These are phyloP conservation scores for Isichthys henryi DNA, from an alignment of 2,113 vertebrate genomes.

Conservation along the genomic window DNA sequence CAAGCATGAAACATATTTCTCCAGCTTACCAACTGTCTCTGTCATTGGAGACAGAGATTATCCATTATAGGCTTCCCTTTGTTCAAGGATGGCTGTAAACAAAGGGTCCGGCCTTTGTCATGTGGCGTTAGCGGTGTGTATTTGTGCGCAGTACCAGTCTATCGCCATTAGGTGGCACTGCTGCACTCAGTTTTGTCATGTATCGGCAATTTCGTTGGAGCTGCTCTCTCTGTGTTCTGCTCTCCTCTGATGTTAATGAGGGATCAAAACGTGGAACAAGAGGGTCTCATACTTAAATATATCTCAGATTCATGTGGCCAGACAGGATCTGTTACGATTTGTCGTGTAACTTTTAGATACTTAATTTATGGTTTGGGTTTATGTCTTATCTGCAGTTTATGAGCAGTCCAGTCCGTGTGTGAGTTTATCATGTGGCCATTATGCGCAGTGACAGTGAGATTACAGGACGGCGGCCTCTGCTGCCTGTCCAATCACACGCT, in stretches of 20 bases:
- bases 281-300: neutral
- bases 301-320: neutral
- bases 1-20: constrained; percentile 30
- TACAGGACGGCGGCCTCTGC: neutral
- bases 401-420: neutral
- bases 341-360: neutral
- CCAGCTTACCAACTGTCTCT: constrained; percentile 9
- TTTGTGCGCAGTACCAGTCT: constrained; percentile 43
- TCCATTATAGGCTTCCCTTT: constrained; percentile 42
- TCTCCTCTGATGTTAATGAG: neutral
- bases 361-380: neutral
- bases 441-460: neutral
- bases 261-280: neutral
- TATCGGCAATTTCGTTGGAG: neutral
- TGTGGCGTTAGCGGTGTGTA: neutral
- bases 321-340: neutral
- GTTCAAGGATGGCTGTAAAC: constrained; percentile 24
- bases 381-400: neutral
- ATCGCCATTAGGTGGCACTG: constrained; percentile 61
- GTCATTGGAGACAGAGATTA: constrained; percentile 29
- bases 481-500: neutral
- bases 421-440: neutral
- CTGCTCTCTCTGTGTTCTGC: neutral
- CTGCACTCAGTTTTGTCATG: constrained; percentile 53
- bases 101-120: neutral